Evolutionary conservation across 2,888 invertebrate species (phyloP).

Genomic region (Rhagonycha fulva): DNA sequence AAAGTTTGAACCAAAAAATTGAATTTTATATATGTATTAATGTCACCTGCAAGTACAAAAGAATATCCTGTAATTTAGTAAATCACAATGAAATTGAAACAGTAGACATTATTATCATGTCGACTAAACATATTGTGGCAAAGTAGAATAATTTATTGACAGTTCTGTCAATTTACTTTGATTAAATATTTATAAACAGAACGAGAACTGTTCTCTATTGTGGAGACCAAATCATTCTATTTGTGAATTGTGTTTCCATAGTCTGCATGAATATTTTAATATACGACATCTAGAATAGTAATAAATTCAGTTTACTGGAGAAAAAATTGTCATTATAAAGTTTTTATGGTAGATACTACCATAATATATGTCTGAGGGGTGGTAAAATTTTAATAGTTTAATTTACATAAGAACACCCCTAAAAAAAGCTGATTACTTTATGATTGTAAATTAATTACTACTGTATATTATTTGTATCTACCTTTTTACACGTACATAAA

Average conservation of each 20-base stretch:
- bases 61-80: neutral
- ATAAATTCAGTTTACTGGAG: neutral
- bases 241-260: neutral
- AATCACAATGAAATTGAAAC: neutral
- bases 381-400: too few species aligned
- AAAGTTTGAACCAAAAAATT: neutral
- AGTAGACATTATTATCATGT: neutral
- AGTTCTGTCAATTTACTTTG: neutral
- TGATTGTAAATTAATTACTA: too few species aligned
- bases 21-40: neutral
- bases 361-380: too few species aligned
- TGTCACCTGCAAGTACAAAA: neutral
- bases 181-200: neutral
- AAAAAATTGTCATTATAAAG: too few species aligned
- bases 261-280: neutral
- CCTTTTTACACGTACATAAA: too few species aligned
- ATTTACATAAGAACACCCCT: too few species aligned
- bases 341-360: too few species aligned
- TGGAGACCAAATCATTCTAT: neutral
- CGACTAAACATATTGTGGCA: neutral
- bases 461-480: too few species aligned
- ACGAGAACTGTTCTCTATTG: neutral
- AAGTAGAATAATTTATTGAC: neutral
- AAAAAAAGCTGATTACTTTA: too few species aligned
- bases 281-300: neutral